These are phyloP conservation scores for Drepanosiphum platanoidis DNA, from an alignment of 2,888 invertebrate genomes.

Conservation along the genomic window DNA sequence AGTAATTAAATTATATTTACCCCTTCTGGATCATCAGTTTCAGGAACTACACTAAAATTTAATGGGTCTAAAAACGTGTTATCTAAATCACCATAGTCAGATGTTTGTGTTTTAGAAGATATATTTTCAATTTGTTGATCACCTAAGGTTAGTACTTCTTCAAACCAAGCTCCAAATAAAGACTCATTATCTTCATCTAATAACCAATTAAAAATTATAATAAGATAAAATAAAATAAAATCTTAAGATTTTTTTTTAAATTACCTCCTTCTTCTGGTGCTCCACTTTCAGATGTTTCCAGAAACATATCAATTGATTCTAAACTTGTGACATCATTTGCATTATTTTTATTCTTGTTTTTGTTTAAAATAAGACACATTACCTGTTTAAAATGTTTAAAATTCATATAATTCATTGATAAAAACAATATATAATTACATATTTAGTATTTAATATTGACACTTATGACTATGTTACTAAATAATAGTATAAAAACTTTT, in stretches of 20 bases:
- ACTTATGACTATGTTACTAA: too few species aligned
- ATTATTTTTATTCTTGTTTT: conserved; percentile 52
- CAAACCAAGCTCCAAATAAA: conserved; percentile 92
- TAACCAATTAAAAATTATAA: conserved; percentile 63
- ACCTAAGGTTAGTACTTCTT: conserved; percentile 88
- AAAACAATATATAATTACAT: too few species aligned
- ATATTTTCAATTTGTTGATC: conserved; percentile 67
- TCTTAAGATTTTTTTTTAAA: conserved; percentile 62
- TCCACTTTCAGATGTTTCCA: conserved; percentile 45
- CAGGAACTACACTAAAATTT: conserved; percentile 75
- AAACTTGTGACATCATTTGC: conserved; percentile 19
- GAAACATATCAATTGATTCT: conserved; percentile 38
- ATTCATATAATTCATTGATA: conserved; percentile 78
- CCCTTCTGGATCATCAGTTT: conserved; percentile 81
- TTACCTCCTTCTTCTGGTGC: conserved; percentile 84
- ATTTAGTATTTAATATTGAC: too few species aligned
- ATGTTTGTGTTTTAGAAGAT: conserved; percentile 66
- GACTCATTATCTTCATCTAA: conserved; percentile 83
- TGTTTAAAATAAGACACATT: conserved; percentile 15
- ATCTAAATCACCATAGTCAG: conserved; percentile 69
- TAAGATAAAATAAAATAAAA: conserved; percentile 61
- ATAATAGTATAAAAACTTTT: too few species aligned
- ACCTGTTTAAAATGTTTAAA: conserved; percentile 67
- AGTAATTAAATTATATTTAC: conserved; percentile 68
- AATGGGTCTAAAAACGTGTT: conserved; percentile 62